Evolutionary conservation across 2,888 invertebrate species (phyloP), one percentile per base, ranked within the genome.

Genomic region (Xylophagus ater): DNA sequence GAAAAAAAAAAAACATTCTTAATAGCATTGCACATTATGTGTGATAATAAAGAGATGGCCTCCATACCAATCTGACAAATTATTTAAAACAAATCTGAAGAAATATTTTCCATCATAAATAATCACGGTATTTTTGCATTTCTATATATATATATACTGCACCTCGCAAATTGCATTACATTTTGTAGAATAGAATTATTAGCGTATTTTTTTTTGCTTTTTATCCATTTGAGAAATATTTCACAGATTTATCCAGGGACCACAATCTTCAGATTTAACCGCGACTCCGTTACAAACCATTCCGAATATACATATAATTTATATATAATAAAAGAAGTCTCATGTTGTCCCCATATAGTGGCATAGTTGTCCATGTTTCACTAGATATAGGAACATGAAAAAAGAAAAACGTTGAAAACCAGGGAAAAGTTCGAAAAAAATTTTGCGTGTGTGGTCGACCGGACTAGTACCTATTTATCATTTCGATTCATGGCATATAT

Each of bases 391-490:
- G n/a, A n/a, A n/a, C n/a, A n/a, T n/a, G n/a, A n/a, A n/a, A n/a
- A n/a, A n/a, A n/a, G n/a, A n/a, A n/a, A n/a, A n/a, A n/a, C n/a
- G n/a, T n/a, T n/a, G n/a, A n/a, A n/a, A n/a, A n/a, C n/a, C n/a
- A n/a, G n/a, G n/a, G n/a, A 18, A 10, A 32, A 6, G 6, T 25
- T n/a, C 19, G 24, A 31, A 24, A 13, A 23, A 9, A 19, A 14
- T 18, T 32, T 18, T n/a, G 34, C 20, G 21, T 24, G 38, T 38
- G 38, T 33, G 38, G 38, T 38, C 38, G 38, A 9, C 13, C 26
- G 14, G 30, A 26, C 32, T 26, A 14, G 32, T 12, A 31, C 32
- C 32, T 38, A 38, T 38, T 38, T 38, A 38, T 38, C 31, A 38
- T 38, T 14, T 38, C 32, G 32, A 14, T 14, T 37, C 24, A 31